Conservation (phyloP, 2,113 vertebrate genomes). For the Grantiella picta region DNA sequence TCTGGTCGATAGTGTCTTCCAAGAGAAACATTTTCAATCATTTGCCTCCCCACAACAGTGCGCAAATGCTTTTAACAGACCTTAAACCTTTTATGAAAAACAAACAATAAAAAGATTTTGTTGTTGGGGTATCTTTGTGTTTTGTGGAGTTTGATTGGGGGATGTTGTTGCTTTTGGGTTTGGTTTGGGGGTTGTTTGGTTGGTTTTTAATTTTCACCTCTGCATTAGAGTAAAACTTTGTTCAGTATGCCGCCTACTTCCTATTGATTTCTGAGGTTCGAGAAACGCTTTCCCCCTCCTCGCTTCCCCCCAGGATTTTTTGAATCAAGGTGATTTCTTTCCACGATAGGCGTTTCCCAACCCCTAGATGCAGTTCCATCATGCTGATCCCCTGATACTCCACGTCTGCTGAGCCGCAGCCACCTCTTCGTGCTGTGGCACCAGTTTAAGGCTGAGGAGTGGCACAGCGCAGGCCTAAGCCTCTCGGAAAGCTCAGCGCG, state of each 20-base stretch:
- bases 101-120: background rate
- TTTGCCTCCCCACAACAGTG: background rate
- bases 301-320: fast-evolving
- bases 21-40: background rate
- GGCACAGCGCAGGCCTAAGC: background rate
- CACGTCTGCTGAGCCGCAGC: background rate
- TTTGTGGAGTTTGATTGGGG: background rate
- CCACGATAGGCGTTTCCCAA: background rate
- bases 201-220: background rate
- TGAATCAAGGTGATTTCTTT: background rate
- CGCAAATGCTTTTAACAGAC: background rate
- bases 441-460: background rate
- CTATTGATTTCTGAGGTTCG: background rate
- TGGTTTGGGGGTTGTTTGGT: background rate
- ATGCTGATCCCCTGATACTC: background rate
- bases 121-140: background rate
- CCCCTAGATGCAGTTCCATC: background rate
- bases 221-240: slow-evolving; percentile 1
- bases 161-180: background rate
- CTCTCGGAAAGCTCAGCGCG: background rate
- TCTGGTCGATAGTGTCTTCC: background rate
- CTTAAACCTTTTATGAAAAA: background rate
- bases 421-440: background rate
- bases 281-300: background rate
- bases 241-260: background rate